Base-by-base conservation (phyloP, 2,888 invertebrate genomes). In the Laspeyria flexula region DNA sequence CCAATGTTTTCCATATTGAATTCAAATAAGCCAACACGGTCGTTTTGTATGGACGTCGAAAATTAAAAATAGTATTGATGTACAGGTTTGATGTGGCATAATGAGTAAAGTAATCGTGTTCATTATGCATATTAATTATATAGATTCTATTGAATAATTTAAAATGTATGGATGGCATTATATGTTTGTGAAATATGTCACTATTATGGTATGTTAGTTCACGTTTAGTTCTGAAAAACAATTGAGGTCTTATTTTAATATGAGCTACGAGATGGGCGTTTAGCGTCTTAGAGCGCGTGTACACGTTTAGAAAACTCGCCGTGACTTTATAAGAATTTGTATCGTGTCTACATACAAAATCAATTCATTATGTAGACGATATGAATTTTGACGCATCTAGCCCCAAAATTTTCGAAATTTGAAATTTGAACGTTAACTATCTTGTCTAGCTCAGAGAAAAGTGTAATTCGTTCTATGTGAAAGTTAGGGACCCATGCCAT, bases 21-120 rank as follows among this genome's bases (percentile, higher is more conserved):
- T 85, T 85, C 80, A 79, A 85, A 86, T 83, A 73, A 73, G 77
- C 53, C 62, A 65, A 64, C 58, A 68, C n/a, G n/a, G n/a, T n/a
- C n/a, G n/a, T n/a, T 55, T 54, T 51, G 59, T 55, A 18, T 11
- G 10, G 16, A 39, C 38, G 43, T 40, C 39, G 43, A 51, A 64
- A 57, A 65, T 29, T 33, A 46, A 55, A 59, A 63, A 46, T 53
- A 47, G 37, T 59, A 42, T 50, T 7, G 31, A 52, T 44, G 35
- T 49, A 51, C 52, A 42, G 45, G 40, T 60, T 55, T 27, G 44
- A 59, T 49, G 52, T 43, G 46, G 30, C 51, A 51, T 53, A 52
- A 63, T 53, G 48, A 63, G 59, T n/a, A 29, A 43, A 53, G 31
- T 35, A 31, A 48, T 44, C 42, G 40, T 48, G 45, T 29, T 51